Conservation (phyloP, 2,888 invertebrate genomes). For the Megamerina dolium region DNA sequence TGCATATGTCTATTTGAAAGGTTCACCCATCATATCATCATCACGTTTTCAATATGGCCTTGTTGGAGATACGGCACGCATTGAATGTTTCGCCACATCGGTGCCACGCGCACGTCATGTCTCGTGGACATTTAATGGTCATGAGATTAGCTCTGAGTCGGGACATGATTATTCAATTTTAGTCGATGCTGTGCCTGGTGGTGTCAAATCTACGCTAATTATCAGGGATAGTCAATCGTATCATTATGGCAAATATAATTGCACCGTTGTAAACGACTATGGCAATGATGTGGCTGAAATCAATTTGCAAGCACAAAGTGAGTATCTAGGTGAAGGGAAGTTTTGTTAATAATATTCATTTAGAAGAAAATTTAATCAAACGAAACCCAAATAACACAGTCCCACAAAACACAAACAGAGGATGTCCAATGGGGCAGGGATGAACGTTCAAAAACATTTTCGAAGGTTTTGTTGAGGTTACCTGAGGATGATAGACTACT, state of each 20-base stretch:
- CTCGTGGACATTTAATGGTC: constrained; percentile 80
- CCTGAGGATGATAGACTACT: too few relatives aligned
- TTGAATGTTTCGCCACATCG: constrained; percentile 84
- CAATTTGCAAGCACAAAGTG: constrained; percentile 79
- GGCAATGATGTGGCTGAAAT: constrained; percentile 83
- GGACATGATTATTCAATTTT: constrained; percentile 69
- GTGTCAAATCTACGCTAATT: constrained; percentile 82
- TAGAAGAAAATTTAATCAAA: too few relatives aligned
- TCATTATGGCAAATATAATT: constrained; percentile 91
- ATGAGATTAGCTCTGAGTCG: constrained; percentile 67
- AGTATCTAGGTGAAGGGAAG: constrained; percentile 52
- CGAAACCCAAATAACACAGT: too few relatives aligned
- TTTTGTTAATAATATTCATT: not conserved
- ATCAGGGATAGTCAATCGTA: constrained; percentile 78
- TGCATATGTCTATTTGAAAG: constrained; percentile 74
- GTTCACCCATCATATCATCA: constrained; percentile 74
- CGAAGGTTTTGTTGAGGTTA: too few relatives aligned
- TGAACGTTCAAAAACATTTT: too few relatives aligned
- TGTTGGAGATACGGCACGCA: constrained; percentile 71
- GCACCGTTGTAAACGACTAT: constrained; percentile 85
- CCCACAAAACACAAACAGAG: too few relatives aligned
- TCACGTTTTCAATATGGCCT: constrained; percentile 76
- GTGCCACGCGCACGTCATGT: constrained; percentile 84
- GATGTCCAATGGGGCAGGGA: too few relatives aligned
- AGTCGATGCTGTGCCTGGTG: constrained; percentile 69